Percentiles rank a stretch among this genome's conserved stretches.
These are phyloP conservation scores for Agonopterix heracliana DNA, from an alignment of 2,888 invertebrate species.

Conservation along the genomic window DNA sequence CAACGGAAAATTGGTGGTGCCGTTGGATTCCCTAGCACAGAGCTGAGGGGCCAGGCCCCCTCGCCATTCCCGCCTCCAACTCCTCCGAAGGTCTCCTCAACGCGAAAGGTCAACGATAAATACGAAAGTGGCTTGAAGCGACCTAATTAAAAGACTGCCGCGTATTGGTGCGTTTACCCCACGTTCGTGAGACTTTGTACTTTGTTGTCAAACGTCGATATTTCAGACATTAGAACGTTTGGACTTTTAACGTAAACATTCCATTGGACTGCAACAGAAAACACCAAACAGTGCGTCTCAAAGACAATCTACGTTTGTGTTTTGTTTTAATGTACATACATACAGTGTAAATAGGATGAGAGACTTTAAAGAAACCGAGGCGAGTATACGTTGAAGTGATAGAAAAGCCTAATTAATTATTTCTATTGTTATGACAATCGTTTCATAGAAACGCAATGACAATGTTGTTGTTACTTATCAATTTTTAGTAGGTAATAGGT, in stretches of 20 bases:
- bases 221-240: too few relatives aligned
- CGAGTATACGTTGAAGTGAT: constrained; percentile 73
- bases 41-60: constrained; percentile 64
- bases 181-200: constrained; percentile 1
- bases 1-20: constrained; percentile 77
- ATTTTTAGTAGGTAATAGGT: constrained; percentile 68
- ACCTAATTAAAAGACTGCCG: too few relatives aligned
- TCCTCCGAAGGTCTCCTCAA: constrained; percentile 60
- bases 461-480: constrained; percentile 66
- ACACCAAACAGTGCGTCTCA: constrained; percentile 46
- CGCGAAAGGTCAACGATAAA: constrained; percentile 38
- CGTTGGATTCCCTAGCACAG: constrained; percentile 75
- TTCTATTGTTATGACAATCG: constrained; percentile 61
- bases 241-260: constrained; percentile 22
- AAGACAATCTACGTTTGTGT: constrained; percentile 44
- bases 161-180: constrained; percentile 2
- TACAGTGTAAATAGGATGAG: constrained; percentile 41
- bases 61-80: constrained; percentile 57
- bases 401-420: constrained; percentile 68
- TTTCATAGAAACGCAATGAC: constrained; percentile 72
- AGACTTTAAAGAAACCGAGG: constrained; percentile 34
- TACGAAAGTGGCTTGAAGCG: constrained; percentile 22
- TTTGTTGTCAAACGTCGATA: background rate
- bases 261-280: constrained; percentile 22
- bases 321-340: constrained; percentile 35